Evolutionary conservation across 2,888 invertebrate genomes (phyloP), one percentile per base, ranked within the genome.

Genomic region (Hypomecis atomaria): DNA sequence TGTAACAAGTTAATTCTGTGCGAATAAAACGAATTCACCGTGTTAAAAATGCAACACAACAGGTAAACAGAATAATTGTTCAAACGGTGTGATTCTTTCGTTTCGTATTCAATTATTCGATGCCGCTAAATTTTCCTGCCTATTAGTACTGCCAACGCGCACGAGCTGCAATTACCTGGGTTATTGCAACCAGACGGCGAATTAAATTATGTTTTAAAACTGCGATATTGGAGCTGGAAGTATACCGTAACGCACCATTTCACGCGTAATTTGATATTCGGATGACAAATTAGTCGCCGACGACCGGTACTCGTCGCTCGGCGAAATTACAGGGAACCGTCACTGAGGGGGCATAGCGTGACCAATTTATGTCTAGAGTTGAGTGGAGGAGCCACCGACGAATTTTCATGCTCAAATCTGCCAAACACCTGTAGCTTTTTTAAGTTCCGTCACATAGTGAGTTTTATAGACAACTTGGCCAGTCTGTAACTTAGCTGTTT

Each of bases 181-280:
- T 79, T 78, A 81, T 79, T 81, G 82, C 82, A 78, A 80, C 78
- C 82, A 81, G 82, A 80, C 81, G 75, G 78, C 71, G 82, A 87
- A 86, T 89, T 86, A 81, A 86, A 89, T 88, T 89, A 85, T 88
- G 82, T 87, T 91, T 90, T 85, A 84, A 89, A 89, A 85, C 79
- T 78, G 75, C 79, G 84, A 79, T 85, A 86, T 85, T 78, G 78
- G 78, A 84, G 81, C 82, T 72, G 74, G 72, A 82, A 81, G 84
- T 87, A 78, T 90, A 85, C 85, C 81, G 88, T 89, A 88, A 85
- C 90, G 85, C 85, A 86, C 87, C 87, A 89, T 90, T 92, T 89
- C 87, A 84, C 83, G 85, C 85, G 90, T 91, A 89, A 92, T 91
- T 92, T 89, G 90, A 92, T 92, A 91, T 90, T 88, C 87, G 84